Percentiles rank a stretch among this genome's conserved stretches.
phyloP scores from a whole-genome alignment of 2,888 invertebrate genomes.

The Dasypolia templi region DNA sequence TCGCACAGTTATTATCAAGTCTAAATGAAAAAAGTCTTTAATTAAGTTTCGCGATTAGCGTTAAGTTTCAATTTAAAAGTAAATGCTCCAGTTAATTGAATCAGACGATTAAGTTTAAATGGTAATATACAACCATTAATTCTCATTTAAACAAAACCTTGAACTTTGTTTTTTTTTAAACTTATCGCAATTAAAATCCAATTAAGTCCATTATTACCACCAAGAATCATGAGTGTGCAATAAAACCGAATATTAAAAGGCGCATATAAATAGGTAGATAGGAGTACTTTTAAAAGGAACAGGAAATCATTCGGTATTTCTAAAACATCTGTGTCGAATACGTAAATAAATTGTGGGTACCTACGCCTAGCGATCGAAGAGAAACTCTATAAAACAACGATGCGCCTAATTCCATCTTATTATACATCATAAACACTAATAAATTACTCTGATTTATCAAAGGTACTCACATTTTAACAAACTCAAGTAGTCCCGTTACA shows the following conservation, averaged over 20 bases:
- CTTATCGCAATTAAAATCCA: no score
- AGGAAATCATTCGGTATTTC: constrained; percentile 41
- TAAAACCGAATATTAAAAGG: background rate
- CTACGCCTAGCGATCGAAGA: constrained; percentile 18
- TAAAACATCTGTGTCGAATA: constrained; percentile 54
- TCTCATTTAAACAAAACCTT: background rate
- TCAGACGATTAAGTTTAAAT: constrained; percentile 17
- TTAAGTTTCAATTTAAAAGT: background rate
- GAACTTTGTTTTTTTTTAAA: no score
- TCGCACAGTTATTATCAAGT: background rate
- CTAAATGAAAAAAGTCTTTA: constrained; percentile 1
- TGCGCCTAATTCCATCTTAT: constrained; percentile 22
- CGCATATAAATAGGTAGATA: constrained; percentile 18
- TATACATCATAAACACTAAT: constrained; percentile 18
- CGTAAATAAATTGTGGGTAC: constrained; percentile 51
- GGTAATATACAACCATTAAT: background rate
- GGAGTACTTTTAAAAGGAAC: constrained; percentile 20
- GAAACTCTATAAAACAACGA: constrained; percentile 35
- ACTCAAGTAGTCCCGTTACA: constrained; percentile 45
- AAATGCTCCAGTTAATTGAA: constrained; percentile 21
- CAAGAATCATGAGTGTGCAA: background rate
- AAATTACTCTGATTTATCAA: constrained; percentile 45
- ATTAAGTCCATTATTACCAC: background rate
- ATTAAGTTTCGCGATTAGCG: constrained; percentile 12
- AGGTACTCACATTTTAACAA: constrained; percentile 71